phyloP scores from a whole-genome alignment of 2,797 vertebrate species.

The Poeciliopsis turneri region DNA sequence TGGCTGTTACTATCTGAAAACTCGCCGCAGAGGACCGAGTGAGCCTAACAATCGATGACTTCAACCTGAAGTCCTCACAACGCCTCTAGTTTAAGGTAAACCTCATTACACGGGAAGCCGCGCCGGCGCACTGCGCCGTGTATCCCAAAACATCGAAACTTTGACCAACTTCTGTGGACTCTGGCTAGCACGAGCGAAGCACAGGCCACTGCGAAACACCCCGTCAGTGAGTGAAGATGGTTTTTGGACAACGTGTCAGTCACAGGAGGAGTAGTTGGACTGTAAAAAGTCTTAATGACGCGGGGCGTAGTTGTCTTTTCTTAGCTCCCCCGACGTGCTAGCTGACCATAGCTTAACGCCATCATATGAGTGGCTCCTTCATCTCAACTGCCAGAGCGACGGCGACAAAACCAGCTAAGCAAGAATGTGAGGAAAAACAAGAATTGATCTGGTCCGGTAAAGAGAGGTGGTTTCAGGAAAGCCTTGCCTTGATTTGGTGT shows the following conservation, averaged over 20 bases:
- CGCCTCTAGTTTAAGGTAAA: constrained; percentile 28
- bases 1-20: neutral
- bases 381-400: neutral
- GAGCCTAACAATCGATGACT: neutral
- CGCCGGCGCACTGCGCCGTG: accelerated
- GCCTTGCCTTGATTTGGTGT: neutral
- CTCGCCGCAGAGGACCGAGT: neutral
- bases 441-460: neutral
- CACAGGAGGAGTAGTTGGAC: neutral
- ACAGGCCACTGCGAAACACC: neutral
- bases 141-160: constrained; percentile 3
- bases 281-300: neutral
- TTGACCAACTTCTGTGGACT: neutral
- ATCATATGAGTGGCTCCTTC: neutral
- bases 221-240: neutral
- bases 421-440: neutral
- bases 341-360: neutral
- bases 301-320: neutral
- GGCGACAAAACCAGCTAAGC: neutral
- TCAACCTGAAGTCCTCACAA: neutral
- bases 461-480: neutral
- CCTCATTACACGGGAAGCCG: accelerated
- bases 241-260: constrained; percentile 1
- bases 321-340: neutral
- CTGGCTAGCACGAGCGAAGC: constrained; percentile 37